phyloP scores from a whole-genome alignment of 2,113 vertebrate genomes.

The Vimba vimba region DNA sequence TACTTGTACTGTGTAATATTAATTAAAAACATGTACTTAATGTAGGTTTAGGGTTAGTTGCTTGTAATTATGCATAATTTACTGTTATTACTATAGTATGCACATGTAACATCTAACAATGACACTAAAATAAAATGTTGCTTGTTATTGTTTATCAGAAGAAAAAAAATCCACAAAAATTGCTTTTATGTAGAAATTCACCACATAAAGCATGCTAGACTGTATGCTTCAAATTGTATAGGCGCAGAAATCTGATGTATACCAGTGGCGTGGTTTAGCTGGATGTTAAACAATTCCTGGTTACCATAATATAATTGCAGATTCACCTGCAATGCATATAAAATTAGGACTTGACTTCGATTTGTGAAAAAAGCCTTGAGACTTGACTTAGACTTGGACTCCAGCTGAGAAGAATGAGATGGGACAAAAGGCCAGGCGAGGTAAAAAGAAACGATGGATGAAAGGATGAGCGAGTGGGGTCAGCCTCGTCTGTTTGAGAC shows the following conservation, averaged over 20 bases:
- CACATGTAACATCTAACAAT: neutral
- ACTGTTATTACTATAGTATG: neutral
- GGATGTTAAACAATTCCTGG: neutral
- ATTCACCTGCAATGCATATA: neutral
- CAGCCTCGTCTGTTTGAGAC: conserved; percentile 26
- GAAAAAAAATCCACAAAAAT: neutral
- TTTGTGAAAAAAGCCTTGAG: neutral
- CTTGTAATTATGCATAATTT: conserved; percentile 7
- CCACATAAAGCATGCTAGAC: neutral
- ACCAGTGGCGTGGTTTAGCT: neutral
- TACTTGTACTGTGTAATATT: no score
- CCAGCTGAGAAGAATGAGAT: conserved; percentile 32
- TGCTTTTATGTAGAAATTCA: neutral
- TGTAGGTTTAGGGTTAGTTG: neutral
- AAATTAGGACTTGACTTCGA: conserved; percentile 20
- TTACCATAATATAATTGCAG: neutral
- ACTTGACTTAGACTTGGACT: conserved; percentile 9
- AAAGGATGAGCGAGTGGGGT: conserved; percentile 70
- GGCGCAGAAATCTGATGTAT: neutral
- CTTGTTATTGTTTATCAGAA: neutral
- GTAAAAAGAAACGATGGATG: conserved; percentile 62
- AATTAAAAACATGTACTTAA: neutral
- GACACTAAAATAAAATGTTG: neutral
- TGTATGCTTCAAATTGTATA: neutral
- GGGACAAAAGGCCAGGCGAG: conserved; percentile 62